These are phyloP conservation scores for Drosophila austrosaltans DNA, from an alignment of 2,888 invertebrate genomes.

Conservation along the genomic window DNA sequence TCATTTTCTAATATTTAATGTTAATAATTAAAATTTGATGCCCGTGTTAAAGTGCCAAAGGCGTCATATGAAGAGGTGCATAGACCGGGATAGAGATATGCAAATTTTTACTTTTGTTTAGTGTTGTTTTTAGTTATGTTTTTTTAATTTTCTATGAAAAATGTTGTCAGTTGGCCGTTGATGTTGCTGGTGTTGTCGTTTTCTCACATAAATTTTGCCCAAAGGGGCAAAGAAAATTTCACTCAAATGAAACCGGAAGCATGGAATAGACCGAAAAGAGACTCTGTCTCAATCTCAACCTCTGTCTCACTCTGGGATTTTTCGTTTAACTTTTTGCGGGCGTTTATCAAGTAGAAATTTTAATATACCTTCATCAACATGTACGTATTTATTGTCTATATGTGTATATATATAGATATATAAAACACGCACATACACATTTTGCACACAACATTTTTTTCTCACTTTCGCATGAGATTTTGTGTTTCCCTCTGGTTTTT, in stretches of 20 bases:
- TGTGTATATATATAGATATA: slow-evolving; percentile 39
- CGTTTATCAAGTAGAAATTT: slow-evolving; percentile 47
- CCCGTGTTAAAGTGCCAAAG: slow-evolving; percentile 59
- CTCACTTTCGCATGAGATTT: slow-evolving; percentile 70
- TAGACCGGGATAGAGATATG: slow-evolving; percentile 57
- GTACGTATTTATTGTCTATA: slow-evolving; percentile 17
- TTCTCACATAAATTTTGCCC: slow-evolving; percentile 78
- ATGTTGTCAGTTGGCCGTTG: slow-evolving; percentile 42
- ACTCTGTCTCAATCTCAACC: slow-evolving; percentile 5
- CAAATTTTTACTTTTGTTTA: slow-evolving; percentile 58
- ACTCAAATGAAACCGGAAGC: slow-evolving; percentile 78
- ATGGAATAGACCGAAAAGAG: slow-evolving; percentile 67
- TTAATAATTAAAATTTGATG: slow-evolving; percentile 63
- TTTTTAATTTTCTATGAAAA: slow-evolving; percentile 75
- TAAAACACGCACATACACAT: slow-evolving; percentile 57
- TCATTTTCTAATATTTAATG: slow-evolving; percentile 62
- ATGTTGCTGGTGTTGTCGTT: slow-evolving; percentile 47
- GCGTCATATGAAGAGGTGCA: not conserved
- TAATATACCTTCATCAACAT: slow-evolving; percentile 51
- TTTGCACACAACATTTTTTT: slow-evolving; percentile 66
- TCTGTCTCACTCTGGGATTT: slow-evolving; percentile 23
- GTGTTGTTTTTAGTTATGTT: slow-evolving; percentile 40
- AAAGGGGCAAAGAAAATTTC: slow-evolving; percentile 75
- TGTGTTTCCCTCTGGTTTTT: slow-evolving; percentile 38
- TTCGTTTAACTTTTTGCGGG: slow-evolving; percentile 38